These are phyloP conservation scores for Nyleta sp. DNA, from an alignment of 2,888 invertebrate species.

Conservation along the genomic window DNA sequence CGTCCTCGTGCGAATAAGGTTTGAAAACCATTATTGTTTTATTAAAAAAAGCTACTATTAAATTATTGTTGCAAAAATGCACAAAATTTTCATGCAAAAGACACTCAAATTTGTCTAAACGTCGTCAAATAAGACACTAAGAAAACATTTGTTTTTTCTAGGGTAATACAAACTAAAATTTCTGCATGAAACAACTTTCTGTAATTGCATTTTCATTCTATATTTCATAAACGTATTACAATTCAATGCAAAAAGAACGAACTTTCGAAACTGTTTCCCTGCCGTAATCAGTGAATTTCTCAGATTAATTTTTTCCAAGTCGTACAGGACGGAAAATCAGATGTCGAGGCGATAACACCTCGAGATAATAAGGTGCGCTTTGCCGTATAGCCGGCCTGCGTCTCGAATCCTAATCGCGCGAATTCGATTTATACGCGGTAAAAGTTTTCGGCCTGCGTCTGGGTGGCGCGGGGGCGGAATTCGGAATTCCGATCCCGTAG, in stretches of 20 bases:
- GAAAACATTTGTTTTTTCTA: too few species aligned
- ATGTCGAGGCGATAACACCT: constrained; percentile 60
- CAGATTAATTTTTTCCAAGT: constrained; percentile 18
- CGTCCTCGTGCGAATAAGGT: background rate
- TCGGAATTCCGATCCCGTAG: constrained; percentile 77
- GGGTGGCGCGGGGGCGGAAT: constrained; percentile 47
- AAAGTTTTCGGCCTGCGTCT: constrained; percentile 57
- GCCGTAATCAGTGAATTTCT: background rate
- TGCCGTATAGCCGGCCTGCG: constrained; percentile 50
- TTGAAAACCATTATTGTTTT: background rate
- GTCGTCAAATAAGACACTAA: too few species aligned
- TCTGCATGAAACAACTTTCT: too few species aligned
- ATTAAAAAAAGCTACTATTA: too few species aligned
- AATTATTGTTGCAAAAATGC: too few species aligned
- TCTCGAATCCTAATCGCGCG: constrained; percentile 65
- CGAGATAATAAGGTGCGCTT: constrained; percentile 57
- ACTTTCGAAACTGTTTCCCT: too few species aligned
- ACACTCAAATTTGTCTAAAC: too few species aligned
- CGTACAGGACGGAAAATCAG: constrained; percentile 35
- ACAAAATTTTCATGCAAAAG: too few species aligned
- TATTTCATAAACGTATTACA: too few species aligned
- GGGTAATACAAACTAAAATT: too few species aligned
- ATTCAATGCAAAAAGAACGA: too few species aligned
- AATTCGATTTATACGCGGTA: constrained; percentile 66
- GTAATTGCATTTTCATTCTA: too few species aligned